Evolutionary conservation across 2,797 vertebrate species (phyloP).

Genomic region (Phrynocephalus forsythii): DNA sequence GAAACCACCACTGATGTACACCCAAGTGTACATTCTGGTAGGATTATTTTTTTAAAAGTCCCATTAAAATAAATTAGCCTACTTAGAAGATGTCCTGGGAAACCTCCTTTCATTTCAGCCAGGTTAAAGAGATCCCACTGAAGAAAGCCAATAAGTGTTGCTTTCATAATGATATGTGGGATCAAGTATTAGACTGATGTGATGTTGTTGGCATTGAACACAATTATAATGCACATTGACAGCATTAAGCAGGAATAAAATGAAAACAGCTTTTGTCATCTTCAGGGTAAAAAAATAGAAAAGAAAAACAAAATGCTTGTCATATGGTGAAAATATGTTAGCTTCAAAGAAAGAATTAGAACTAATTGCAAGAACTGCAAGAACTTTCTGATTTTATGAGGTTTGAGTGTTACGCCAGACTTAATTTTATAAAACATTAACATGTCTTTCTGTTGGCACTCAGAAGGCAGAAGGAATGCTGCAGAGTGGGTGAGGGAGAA

Average conservation of each 20-base stretch:
- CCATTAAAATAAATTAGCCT: neutral
- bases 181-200: neutral
- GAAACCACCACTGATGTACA: neutral
- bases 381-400: constrained; percentile 42
- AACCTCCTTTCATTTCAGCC: neutral
- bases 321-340: constrained; percentile 70
- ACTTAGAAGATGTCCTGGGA: constrained; percentile 1
- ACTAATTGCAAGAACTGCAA: constrained; percentile 62
- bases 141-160: neutral
- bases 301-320: constrained; percentile 58
- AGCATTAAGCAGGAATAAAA: constrained; percentile 32
- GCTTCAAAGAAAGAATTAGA: constrained; percentile 63
- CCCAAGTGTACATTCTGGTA: neutral
- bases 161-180: neutral
- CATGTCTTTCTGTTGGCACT: constrained; percentile 52
- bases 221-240: neutral
- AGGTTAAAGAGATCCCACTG: neutral
- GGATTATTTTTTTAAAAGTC: neutral
- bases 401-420: constrained; percentile 60
- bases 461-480: constrained; percentile 38
- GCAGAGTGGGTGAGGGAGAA: constrained; percentile 35
- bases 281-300: constrained; percentile 15
- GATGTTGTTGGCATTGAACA: neutral
- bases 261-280: constrained; percentile 42
- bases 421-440: constrained; percentile 60